A percentile compares a stretch with the other conserved stretches of the same genome.
phyloP scores from a whole-genome alignment of 2,113 vertebrate genomes.

The Barbus barbus region DNA sequence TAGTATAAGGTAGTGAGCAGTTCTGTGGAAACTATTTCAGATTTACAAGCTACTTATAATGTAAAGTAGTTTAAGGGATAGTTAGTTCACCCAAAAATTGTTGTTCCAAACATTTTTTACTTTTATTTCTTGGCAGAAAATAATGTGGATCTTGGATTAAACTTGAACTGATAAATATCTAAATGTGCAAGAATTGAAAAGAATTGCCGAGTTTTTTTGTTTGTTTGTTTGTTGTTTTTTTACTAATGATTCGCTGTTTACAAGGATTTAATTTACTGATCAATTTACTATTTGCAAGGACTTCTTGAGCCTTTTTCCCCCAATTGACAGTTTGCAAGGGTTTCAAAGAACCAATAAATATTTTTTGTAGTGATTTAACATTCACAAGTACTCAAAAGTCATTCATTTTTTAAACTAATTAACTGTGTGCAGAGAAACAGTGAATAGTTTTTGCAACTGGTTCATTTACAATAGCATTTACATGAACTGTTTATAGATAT shows the following conservation, averaged over 20 bases:
- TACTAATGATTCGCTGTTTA: neutral
- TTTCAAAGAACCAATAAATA: too few relatives aligned
- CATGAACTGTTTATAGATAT: too few relatives aligned
- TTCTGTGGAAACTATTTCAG: neutral
- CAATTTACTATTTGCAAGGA: neutral
- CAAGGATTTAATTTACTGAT: neutral
- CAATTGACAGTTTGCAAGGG: neutral
- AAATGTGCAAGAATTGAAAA: neutral
- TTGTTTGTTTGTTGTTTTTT: neutral
- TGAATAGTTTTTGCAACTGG: too few relatives aligned
- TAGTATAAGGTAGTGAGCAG: neutral
- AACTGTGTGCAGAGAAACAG: too few relatives aligned
- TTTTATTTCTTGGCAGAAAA: too few relatives aligned
- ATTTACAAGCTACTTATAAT: neutral
- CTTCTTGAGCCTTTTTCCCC: too few relatives aligned
- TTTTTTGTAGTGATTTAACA: too few relatives aligned
- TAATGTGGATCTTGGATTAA: too few relatives aligned
- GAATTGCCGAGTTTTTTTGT: neutral
- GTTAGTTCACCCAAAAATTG: neutral
- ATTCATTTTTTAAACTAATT: too few relatives aligned
- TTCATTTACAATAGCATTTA: too few relatives aligned
- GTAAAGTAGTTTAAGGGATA: neutral
- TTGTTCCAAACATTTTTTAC: neutral
- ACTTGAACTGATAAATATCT: too few relatives aligned
- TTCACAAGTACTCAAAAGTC: too few relatives aligned